A percentile compares a stretch with the other conserved stretches of the same genome.
Conservation (phyloP, 2,113 vertebrate genomes). For the Melanotaenia duboulayi region DNA sequence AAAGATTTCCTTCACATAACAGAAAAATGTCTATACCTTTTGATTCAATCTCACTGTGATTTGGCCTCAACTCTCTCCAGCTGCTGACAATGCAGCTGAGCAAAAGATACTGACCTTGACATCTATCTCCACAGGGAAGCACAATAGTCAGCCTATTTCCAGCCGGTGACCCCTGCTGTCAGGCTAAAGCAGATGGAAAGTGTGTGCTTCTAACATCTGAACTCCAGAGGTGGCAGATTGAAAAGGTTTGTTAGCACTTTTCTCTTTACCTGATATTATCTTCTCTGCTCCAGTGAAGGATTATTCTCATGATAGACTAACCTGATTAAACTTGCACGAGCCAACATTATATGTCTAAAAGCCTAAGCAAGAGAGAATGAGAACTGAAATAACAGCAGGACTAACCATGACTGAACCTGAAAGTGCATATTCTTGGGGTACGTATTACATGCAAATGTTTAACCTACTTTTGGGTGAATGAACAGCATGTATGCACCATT, state of each 20-base stretch:
- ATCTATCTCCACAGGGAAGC: slow-evolving; percentile 56
- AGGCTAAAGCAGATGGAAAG: slow-evolving; percentile 56
- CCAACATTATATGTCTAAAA: background rate
- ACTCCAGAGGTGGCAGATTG: slow-evolving; percentile 52
- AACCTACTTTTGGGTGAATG: background rate
- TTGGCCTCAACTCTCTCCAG: slow-evolving; percentile 14
- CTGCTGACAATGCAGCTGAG: slow-evolving; percentile 44
- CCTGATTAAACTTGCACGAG: slow-evolving; percentile 37
- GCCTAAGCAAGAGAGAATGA: background rate
- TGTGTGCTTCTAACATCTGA: slow-evolving; percentile 57
- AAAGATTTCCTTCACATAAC: background rate
- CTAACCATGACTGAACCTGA: background rate
- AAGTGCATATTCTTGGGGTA: background rate
- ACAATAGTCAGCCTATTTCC: slow-evolving; percentile 60
- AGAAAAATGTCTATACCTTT: background rate
- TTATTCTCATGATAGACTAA: slow-evolving; percentile 34
- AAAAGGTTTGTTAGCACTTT: slow-evolving; percentile 40
- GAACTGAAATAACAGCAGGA: background rate
- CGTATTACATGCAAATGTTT: background rate
- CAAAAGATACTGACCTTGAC: slow-evolving; percentile 59
- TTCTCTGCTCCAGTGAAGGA: slow-evolving; percentile 31
- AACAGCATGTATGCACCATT: background rate
- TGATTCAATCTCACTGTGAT: background rate
- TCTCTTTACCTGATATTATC: slow-evolving; percentile 48
- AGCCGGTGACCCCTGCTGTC: slow-evolving; percentile 58